A percentile compares a stretch with the other conserved stretches of the same genome.
These are phyloP conservation scores for Seira ritae DNA, from an alignment of 2,888 invertebrate species.

Conservation along the genomic window DNA sequence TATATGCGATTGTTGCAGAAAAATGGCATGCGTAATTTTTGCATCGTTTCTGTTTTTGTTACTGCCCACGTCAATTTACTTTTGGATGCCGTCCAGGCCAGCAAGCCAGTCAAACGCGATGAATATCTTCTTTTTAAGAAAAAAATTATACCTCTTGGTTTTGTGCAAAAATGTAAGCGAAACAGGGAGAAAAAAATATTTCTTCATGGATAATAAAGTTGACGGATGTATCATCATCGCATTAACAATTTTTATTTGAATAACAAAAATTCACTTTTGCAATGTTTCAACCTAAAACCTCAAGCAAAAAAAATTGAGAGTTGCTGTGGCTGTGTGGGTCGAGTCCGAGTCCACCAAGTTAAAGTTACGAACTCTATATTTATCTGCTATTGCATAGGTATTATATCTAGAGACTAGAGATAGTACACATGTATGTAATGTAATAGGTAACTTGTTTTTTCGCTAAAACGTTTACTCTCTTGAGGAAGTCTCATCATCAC, in stretches of 20 bases:
- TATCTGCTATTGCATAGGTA: too few species aligned
- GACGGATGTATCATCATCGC: conserved; percentile 19
- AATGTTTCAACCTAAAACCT: background rate
- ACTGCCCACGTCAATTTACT: conserved; percentile 61
- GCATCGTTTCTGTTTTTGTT: conserved; percentile 1
- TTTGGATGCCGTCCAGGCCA: conserved; percentile 52
- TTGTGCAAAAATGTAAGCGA: background rate
- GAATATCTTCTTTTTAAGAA: background rate
- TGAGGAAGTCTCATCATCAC: background rate
- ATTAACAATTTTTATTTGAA: conserved; percentile 4
- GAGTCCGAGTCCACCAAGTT: too few species aligned
- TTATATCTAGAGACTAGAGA: too few species aligned
- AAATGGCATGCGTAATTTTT: conserved; percentile 15
- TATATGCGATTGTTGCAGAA: background rate
- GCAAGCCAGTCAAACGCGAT: background rate
- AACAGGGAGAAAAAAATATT: conserved; percentile 6
- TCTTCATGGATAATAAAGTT: conserved; percentile 24
- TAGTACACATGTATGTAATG: too few species aligned
- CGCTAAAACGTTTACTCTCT: background rate
- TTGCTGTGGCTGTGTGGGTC: background rate
- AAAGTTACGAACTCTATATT: too few species aligned
- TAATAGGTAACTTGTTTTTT: too few species aligned
- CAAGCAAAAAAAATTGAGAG: conserved; percentile 2
- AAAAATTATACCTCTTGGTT: background rate
- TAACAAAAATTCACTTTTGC: background rate